A percentile compares a stretch with the other conserved stretches of the same genome.
These are phyloP conservation scores for Platalea minor DNA, from an alignment of 2,797 vertebrate genomes.

Conservation along the genomic window DNA sequence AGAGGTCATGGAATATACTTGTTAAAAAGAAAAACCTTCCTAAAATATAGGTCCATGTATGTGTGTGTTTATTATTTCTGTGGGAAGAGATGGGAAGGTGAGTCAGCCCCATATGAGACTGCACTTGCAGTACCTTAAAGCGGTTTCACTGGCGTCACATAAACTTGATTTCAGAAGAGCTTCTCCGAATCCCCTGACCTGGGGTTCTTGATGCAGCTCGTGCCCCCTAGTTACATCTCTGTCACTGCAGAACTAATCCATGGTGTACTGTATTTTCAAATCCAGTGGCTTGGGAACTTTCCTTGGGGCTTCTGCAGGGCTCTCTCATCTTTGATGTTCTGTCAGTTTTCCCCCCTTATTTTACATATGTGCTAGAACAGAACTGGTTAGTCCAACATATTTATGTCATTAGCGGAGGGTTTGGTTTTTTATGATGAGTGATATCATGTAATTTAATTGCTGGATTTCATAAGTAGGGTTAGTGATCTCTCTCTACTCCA, in stretches of 20 bases:
- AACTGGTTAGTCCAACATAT: slow-evolving; percentile 43
- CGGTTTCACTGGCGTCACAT: neutral
- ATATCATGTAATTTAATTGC: slow-evolving; percentile 54
- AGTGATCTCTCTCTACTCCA: slow-evolving; percentile 55
- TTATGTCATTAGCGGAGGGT: slow-evolving; percentile 20
- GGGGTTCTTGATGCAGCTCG: fast-evolving
- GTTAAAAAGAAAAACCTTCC: neutral
- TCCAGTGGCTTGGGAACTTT: neutral
- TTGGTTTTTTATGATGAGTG: slow-evolving; percentile 9
- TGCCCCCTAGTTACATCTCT: neutral
- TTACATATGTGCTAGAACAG: slow-evolving; percentile 22
- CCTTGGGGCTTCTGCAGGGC: neutral
- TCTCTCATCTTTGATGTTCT: slow-evolving; percentile 2
- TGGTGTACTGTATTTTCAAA: neutral
- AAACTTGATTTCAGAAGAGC: neutral
- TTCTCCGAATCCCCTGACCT: neutral
- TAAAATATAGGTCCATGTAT: fast-evolving
- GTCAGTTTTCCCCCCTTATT: neutral
- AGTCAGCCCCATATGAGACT: neutral
- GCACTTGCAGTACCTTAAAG: neutral
- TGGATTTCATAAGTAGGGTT: slow-evolving; percentile 61
- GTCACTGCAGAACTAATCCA: neutral
- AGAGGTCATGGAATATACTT: neutral
- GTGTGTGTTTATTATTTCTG: neutral
- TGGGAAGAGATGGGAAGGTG: neutral